Conservation (phyloP, 2,797 vertebrate species). For the Thamnophis elegans region DNA sequence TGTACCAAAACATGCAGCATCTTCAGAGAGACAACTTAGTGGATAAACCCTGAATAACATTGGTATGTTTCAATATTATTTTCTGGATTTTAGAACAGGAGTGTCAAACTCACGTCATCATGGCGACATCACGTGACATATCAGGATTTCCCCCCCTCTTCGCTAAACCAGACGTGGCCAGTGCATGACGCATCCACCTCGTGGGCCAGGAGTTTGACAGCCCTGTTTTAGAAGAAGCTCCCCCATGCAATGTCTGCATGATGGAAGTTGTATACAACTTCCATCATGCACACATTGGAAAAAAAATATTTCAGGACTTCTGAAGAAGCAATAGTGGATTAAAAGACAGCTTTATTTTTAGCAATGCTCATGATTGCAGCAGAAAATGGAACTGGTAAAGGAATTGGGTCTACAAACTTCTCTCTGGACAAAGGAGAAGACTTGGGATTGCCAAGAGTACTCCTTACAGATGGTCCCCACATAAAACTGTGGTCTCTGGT, state of each 20-base stretch:
- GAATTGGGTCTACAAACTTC: background rate
- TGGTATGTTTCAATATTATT: background rate
- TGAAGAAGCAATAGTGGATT: background rate
- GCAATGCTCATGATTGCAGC: background rate
- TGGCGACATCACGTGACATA: no score
- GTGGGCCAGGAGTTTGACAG: no score
- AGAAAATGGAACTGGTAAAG: background rate
- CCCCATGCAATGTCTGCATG: no score
- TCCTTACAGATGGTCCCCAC: background rate
- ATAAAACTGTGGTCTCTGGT: background rate
- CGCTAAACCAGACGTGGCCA: no score
- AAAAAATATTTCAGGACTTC: background rate
- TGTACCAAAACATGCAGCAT: background rate
- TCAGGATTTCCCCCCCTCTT: no score
- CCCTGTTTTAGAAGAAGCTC: background rate
- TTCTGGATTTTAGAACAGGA: background rate
- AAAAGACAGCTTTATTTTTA: background rate
- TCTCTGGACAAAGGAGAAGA: background rate
- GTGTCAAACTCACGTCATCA: no score
- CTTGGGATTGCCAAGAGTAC: background rate
- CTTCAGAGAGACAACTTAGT: background rate
- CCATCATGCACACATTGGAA: background rate
- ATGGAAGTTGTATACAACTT: background rate
- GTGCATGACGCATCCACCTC: no score
- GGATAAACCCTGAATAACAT: background rate